Base-by-base conservation (phyloP, 2,888 invertebrate species). In the Toxonevra muliebris region DNA sequence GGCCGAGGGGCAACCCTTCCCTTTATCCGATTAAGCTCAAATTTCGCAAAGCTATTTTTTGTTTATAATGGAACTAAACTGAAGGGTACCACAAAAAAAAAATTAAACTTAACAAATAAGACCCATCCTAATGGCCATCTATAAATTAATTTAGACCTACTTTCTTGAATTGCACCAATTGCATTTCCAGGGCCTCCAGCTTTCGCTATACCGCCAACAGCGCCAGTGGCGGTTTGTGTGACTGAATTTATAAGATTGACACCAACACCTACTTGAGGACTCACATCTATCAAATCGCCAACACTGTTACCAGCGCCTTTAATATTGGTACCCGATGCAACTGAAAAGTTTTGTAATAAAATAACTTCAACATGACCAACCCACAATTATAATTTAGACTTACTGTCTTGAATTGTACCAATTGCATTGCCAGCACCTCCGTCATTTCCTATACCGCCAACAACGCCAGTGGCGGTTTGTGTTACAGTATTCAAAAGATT, bases 181-280 rank as follows among this genome's bases (percentile, higher is more conserved):
- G 9, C 20, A 41, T 48, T 57, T n/a, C n/a, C n/a, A n/a, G n/a
- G n/a, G n/a, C n/a, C n/a, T n/a, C n/a, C n/a, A n/a, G n/a, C n/a
- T n/a, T n/a, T n/a, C 54, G 13, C 42, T n/a, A n/a, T 13, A 2
- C 20, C 19, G 12, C 62, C 61, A 0, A 9, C 10, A 41, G 9
- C 11, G 11, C 40, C 52, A 40, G 1, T 15, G 12, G 30, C 5
- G 13, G 42, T 7, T n/a, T 63, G 55, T 15, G 19, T 54, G 17
- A 55, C 63, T 8, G 10, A 8, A 45, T 63, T 63, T 15, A 63
- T n/a, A 10, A 45, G 55, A 30, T 55, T 63, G 0, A 63, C 63
- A 55, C n/a, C 63, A 13, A n/a, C 30, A 30, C n/a, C 43, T 12
- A 55, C 41, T 63, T 54, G 63, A 0, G 53, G 45, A 45, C 55